A percentile compares a stretch with the other conserved stretches of the same genome.
These are phyloP conservation scores for Epinotia brunnichana DNA, from an alignment of 2,888 invertebrate genomes.

Conservation along the genomic window DNA sequence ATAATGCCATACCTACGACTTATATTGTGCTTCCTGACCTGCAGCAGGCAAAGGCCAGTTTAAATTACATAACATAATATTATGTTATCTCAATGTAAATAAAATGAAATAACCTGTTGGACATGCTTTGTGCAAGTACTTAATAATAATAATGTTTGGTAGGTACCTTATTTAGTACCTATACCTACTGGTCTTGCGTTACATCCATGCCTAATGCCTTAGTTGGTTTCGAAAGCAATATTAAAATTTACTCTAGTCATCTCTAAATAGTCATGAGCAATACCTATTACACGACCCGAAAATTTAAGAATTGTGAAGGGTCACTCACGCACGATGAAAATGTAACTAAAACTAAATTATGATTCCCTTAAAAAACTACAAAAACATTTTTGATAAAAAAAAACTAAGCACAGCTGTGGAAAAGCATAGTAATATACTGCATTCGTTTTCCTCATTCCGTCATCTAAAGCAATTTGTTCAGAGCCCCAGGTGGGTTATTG, in stretches of 20 bases:
- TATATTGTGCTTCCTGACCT: not conserved
- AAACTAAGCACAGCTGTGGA: too few species aligned
- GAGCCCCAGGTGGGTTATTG: too few species aligned
- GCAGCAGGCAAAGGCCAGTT: conserved; percentile 11
- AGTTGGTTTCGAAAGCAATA: too few species aligned
- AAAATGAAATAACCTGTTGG: conserved; percentile 25
- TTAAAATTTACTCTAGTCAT: too few species aligned
- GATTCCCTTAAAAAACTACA: not conserved
- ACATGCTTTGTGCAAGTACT: conserved; percentile 21
- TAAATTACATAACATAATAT: conserved; percentile 17
- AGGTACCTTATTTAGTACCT: not conserved
- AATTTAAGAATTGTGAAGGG: not conserved
- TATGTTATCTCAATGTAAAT: conserved; percentile 18
- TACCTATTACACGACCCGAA: not conserved
- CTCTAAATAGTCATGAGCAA: too few species aligned
- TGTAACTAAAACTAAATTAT: not conserved
- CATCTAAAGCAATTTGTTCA: too few species aligned
- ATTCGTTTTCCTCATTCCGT: too few species aligned
- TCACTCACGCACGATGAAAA: not conserved
- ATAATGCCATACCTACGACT: conserved; percentile 1
- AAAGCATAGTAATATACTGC: not conserved
- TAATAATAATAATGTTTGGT: not conserved
- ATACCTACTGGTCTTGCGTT: too few species aligned
- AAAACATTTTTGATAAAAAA: too few species aligned
- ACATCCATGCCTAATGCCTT: too few species aligned